These are phyloP conservation scores for Rhagoletis pomonella DNA, from an alignment of 1,140 invertebrate genomes.

Conservation along the genomic window DNA sequence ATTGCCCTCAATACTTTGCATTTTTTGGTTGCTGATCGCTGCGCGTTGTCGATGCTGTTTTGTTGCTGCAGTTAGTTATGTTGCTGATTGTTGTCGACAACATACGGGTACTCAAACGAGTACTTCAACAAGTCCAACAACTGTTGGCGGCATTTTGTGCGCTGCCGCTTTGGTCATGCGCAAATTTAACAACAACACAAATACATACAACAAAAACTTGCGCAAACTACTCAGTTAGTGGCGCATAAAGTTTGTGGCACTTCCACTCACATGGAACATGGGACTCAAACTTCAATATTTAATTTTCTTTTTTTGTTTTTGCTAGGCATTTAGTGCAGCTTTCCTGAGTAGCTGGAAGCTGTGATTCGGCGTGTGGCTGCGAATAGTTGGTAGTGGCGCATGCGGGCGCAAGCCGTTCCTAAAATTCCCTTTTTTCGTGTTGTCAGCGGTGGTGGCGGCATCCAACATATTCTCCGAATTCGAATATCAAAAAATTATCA, in stretches of 20 bases:
- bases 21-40: conserved; percentile 26
- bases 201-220: not conserved
- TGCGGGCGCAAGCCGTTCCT: not conserved
- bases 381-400: not conserved
- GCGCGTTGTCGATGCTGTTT: conserved; percentile 15
- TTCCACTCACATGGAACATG: not conserved
- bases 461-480: conserved; percentile 38
- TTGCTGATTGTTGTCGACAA: conserved; percentile 35
- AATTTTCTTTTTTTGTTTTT: too few relatives aligned
- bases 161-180: not conserved
- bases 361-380: not conserved
- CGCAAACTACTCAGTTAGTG: not conserved
- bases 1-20: not conserved
- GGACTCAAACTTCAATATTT: not conserved
- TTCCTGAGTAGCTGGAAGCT: not conserved
- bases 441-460: not conserved
- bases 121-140: not conserved
- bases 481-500: conserved; percentile 52
- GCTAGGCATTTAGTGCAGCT: not conserved
- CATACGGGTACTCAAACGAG: not conserved
- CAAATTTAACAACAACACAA: not conserved
- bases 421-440: not conserved
- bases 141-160: conserved; percentile 34
- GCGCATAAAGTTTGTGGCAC: conserved; percentile 25
- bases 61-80: conserved; percentile 17